These are phyloP conservation scores for Copidosoma floridanum DNA, from an alignment of 1,140 invertebrate species.

Conservation along the genomic window DNA sequence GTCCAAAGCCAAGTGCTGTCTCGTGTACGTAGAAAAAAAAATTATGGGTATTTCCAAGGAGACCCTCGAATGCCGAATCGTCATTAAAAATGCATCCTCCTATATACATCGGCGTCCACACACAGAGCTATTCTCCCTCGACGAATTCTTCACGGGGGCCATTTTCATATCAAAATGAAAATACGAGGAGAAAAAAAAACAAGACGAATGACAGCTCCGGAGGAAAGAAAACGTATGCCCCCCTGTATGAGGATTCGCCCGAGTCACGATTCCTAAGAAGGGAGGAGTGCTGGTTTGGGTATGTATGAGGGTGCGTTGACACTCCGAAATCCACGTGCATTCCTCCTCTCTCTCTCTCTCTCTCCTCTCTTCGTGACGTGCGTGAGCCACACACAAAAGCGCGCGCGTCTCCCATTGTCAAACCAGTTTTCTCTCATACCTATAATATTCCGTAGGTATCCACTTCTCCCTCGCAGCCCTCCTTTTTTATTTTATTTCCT, in stretches of 20 bases:
- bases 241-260: background rate
- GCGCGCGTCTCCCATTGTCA: conserved; percentile 4
- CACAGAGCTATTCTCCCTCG: too few relatives aligned
- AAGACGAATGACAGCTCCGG: too few relatives aligned
- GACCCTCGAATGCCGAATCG: background rate
- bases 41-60: too few relatives aligned
- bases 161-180: background rate
- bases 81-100: background rate
- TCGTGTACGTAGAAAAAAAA: too few relatives aligned
- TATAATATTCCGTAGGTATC: too few relatives aligned
- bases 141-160: too few relatives aligned
- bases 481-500: conserved; percentile 10
- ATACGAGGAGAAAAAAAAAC: too few relatives aligned
- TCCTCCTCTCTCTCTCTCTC: background rate
- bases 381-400: conserved; percentile 16
- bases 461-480: conserved; percentile 24
- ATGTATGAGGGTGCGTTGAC: conserved; percentile 18
- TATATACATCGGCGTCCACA: too few relatives aligned
- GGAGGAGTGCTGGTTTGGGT: background rate
- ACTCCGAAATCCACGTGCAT: conserved; percentile 19
- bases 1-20: too few relatives aligned
- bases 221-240: too few relatives aligned
- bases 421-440: conserved; percentile 16
- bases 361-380: background rate
- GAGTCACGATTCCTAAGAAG: conserved; percentile 2